phyloP scores from a whole-genome alignment of 2,113 vertebrate genomes.

The Nothocercus julius region DNA sequence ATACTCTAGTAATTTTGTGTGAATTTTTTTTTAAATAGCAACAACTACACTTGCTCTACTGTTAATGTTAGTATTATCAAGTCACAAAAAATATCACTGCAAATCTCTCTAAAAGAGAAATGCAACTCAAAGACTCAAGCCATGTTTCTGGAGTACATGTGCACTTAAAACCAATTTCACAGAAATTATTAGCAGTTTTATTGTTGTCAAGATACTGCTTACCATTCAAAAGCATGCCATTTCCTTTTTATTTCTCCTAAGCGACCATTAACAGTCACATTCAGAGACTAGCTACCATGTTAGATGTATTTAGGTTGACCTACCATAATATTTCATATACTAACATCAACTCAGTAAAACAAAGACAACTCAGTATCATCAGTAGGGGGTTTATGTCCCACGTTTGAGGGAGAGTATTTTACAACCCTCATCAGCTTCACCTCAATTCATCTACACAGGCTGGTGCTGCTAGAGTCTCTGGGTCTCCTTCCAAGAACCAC shows the following conservation, averaged over 20 bases:
- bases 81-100: background rate
- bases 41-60: background rate
- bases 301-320: background rate
- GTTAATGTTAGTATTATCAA: background rate
- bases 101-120: background rate
- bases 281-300: background rate
- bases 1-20: fast-evolving
- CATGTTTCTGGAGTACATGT: background rate
- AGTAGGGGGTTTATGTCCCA: background rate
- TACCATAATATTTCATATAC: background rate
- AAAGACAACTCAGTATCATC: background rate
- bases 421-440: background rate
- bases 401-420: background rate
- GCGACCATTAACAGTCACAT: background rate
- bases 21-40: background rate
- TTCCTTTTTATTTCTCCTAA: background rate
- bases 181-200: background rate
- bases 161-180: background rate
- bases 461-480: background rate
- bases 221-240: background rate
- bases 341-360: background rate
- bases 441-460: background rate
- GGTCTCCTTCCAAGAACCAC: background rate
- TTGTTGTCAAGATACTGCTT: background rate
- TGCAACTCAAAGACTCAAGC: constrained; percentile 31